Percentiles rank a stretch among this genome's conserved stretches.
Conservation (phyloP, 2,113 vertebrate genomes). For the Rhea americana region DNA sequence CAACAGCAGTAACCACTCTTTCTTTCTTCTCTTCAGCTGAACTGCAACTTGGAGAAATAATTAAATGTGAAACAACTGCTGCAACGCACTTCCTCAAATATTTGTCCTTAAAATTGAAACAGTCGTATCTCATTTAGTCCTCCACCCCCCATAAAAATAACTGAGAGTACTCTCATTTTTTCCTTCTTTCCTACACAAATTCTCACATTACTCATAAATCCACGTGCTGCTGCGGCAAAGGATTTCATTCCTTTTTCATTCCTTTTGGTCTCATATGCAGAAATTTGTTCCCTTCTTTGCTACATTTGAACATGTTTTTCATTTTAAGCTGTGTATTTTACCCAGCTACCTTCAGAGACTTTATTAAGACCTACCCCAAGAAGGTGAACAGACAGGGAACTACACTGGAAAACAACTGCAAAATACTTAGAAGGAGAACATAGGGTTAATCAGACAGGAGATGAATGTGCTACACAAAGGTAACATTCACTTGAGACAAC, state of each 20-base stretch:
- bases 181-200: not conserved
- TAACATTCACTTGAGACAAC: not conserved
- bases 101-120: conserved; percentile 11
- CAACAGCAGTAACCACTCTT: not conserved
- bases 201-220: not conserved
- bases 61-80: conserved; percentile 29
- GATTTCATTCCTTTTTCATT: not conserved
- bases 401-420: not conserved
- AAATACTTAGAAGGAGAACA: not conserved
- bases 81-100: conserved; percentile 64
- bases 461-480: not conserved
- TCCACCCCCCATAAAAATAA: not conserved
- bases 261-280: not conserved
- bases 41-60: conserved; percentile 9
- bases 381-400: not conserved
- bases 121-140: not conserved
- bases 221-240: not conserved
- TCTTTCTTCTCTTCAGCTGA: not conserved
- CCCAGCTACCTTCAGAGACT: not conserved
- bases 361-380: not conserved
- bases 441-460: not conserved
- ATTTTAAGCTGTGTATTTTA: not conserved
- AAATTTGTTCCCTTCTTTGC: not conserved
- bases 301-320: not conserved
- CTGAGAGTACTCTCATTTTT: not conserved